A percentile compares a stretch with the other conserved stretches of the same genome.
These are phyloP conservation scores for Anadara kagoshimensis DNA, from an alignment of 1,140 invertebrate species.

Conservation along the genomic window DNA sequence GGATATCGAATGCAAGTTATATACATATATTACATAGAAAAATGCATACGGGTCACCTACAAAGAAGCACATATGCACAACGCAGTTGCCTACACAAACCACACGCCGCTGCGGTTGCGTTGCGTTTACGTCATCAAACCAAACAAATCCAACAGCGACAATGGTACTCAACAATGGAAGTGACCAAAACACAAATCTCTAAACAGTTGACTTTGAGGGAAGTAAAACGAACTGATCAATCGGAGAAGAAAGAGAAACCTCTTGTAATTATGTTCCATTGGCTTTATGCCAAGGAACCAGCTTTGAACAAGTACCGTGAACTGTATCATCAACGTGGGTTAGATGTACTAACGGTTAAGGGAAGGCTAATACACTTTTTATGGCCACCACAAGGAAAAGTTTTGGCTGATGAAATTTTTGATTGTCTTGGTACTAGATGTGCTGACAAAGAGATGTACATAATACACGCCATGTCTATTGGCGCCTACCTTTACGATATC, in stretches of 20 bases:
- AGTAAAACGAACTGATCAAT: not conserved
- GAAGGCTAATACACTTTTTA: conserved; percentile 43
- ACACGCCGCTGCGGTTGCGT: too few species aligned
- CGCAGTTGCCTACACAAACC: too few species aligned
- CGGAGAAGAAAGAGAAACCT: not conserved
- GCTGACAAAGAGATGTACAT: conserved; percentile 28
- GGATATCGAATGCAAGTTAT: too few species aligned
- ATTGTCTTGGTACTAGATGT: conserved; percentile 26
- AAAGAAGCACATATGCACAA: too few species aligned
- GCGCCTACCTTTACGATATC: conserved; percentile 51
- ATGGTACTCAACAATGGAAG: too few species aligned
- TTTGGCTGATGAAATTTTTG: conserved; percentile 38
- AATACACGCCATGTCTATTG: conserved; percentile 52
- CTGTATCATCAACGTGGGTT: conserved; percentile 48
- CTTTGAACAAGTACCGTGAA: conserved; percentile 45
- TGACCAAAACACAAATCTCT: conserved; percentile 6
- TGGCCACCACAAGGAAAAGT: conserved; percentile 41
- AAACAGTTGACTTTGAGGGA: conserved; percentile 1
- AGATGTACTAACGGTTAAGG: conserved; percentile 48
- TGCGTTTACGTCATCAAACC: too few species aligned
- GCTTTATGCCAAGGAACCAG: conserved; percentile 42
- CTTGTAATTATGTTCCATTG: conserved; percentile 50
- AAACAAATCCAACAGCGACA: too few species aligned
- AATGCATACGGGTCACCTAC: too few species aligned
- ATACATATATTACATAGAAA: too few species aligned